Percentiles rank a stretch among this genome's conserved stretches.
These are phyloP conservation scores for Epizoanthus scotinus DNA, from an alignment of 92 coral and sea anemone genomes.

Conservation along the genomic window DNA sequence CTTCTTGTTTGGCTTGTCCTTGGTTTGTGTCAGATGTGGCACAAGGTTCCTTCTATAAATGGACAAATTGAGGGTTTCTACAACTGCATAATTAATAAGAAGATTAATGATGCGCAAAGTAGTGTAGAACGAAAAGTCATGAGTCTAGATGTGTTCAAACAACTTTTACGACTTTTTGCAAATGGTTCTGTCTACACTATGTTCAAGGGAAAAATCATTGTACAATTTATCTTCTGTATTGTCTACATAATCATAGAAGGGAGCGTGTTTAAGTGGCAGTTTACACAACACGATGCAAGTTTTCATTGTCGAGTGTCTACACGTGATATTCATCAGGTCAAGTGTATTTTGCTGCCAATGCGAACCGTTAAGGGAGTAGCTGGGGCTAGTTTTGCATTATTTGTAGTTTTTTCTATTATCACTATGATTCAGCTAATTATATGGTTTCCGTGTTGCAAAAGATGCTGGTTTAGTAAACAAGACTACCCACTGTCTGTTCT, in stretches of 20 bases:
- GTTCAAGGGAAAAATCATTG: not conserved
- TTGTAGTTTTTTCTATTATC: not conserved
- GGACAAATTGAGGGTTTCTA: not conserved
- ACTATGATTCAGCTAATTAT: not conserved
- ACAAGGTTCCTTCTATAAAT: not conserved
- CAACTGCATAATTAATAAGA: not conserved
- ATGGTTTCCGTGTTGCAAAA: not conserved
- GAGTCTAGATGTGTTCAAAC: not conserved
- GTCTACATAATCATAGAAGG: not conserved
- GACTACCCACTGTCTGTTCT: not conserved
- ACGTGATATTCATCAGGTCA: not conserved
- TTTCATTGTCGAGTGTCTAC: not conserved
- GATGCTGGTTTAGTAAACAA: not conserved
- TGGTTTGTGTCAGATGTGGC: constrained; percentile 13
- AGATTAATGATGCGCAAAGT: not conserved
- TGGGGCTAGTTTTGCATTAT: not conserved
- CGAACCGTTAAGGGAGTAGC: not conserved
- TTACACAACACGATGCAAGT: not conserved
- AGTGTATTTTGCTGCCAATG: not conserved
- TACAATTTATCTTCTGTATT: not conserved
- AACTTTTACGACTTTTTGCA: not conserved
- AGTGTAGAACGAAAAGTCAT: not conserved
- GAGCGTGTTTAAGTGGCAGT: not conserved
- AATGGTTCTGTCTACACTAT: not conserved
- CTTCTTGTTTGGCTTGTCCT: not conserved